Evolutionary conservation across 1,140 invertebrate species (phyloP).

Genomic region (Luehdorfia chinensis): DNA sequence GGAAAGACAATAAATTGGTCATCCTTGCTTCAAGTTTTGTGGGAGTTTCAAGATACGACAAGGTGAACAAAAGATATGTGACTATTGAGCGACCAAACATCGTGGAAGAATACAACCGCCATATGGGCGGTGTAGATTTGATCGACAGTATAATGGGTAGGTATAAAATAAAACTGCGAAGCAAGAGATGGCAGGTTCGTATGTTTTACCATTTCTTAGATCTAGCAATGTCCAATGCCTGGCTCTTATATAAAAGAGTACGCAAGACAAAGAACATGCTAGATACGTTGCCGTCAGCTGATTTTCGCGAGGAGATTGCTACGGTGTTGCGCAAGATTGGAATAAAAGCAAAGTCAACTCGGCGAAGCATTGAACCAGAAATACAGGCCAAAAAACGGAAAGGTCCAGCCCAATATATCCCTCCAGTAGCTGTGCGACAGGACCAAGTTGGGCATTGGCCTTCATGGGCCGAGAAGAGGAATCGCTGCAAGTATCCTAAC

Average conservation of each 20-base stretch:
- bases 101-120: conserved; percentile 42
- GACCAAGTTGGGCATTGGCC: conserved; percentile 55
- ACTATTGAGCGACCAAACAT: not conserved
- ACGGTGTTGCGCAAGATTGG: conserved; percentile 32
- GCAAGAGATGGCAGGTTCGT: conserved; percentile 21
- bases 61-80: not conserved
- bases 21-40: not conserved
- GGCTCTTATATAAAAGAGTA: conserved; percentile 31
- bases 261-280: conserved; percentile 15
- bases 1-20: not conserved
- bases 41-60: not conserved
- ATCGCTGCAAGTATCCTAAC: conserved; percentile 44
- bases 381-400: conserved; percentile 38
- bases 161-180: conserved; percentile 29
- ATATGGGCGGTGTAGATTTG: conserved; percentile 44
- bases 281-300: conserved; percentile 18
- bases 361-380: conserved; percentile 36
- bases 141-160: conserved; percentile 37
- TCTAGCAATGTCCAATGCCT: conserved; percentile 32
- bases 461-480: conserved; percentile 33
- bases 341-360: conserved; percentile 32
- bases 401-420: conserved; percentile 36
- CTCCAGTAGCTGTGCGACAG: conserved; percentile 33
- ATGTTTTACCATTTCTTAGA: conserved; percentile 38
- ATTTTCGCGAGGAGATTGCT: conserved; percentile 34